Conservation (phyloP, 2,113 vertebrate genomes). For the Thinocorus orbignyianus region DNA sequence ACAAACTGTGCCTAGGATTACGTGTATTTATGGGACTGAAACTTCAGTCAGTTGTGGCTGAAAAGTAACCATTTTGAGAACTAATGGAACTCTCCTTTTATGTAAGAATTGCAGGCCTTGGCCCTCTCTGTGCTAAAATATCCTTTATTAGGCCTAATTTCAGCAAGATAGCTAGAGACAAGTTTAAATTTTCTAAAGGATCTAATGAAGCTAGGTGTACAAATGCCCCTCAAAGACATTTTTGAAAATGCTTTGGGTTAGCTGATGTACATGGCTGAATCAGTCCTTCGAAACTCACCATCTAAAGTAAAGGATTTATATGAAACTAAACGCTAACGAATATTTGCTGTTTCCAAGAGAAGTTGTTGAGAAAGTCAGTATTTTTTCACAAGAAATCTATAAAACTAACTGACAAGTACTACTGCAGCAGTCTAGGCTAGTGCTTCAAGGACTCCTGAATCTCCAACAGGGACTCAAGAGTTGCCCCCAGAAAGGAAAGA, state of each 20-base stretch:
- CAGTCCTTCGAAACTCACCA: background rate
- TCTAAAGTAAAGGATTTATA: background rate
- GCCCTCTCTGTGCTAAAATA: background rate
- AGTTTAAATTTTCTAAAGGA: background rate
- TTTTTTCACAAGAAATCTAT: conserved; percentile 56
- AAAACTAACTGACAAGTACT: conserved; percentile 50
- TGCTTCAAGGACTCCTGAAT: background rate
- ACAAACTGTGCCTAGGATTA: background rate
- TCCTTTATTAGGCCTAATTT: background rate
- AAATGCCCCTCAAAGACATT: background rate
- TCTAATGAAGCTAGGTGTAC: background rate
- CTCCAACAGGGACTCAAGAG: background rate
- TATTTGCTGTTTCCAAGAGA: conserved; percentile 38
- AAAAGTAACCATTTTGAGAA: background rate
- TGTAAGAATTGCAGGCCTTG: background rate
- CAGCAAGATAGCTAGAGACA: background rate
- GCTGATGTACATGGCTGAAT: background rate
- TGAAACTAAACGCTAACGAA: conserved; percentile 43
- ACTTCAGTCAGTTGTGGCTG: background rate
- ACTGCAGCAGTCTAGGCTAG: background rate
- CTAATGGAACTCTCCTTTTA: background rate
- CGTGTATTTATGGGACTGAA: background rate
- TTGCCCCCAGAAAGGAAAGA: background rate
- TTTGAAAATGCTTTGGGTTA: background rate
- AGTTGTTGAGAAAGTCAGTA: conserved; percentile 53